Conservation (phyloP, 2,888 invertebrate species). For the Sminthurides aquaticus region DNA sequence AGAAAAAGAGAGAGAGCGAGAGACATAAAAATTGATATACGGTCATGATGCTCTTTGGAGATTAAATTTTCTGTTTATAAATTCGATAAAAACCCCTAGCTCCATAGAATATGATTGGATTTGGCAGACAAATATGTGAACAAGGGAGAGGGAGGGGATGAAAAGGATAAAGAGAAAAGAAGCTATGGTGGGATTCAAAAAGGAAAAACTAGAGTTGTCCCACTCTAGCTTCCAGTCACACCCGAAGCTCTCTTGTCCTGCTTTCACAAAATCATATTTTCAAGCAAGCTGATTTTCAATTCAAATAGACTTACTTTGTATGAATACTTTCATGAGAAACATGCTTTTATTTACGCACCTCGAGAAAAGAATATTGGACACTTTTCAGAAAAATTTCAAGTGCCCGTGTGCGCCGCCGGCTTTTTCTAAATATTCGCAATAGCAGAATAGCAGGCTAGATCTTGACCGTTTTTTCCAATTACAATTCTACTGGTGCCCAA, state of each 20-base stretch:
- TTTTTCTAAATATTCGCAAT: too few relatives aligned
- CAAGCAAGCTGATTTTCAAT: constrained; percentile 8
- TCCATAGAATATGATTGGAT: neutral
- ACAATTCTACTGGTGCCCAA: too few relatives aligned
- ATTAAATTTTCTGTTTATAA: neutral
- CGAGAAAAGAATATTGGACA: neutral
- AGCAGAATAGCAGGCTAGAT: too few relatives aligned
- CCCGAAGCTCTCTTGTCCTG: too few relatives aligned
- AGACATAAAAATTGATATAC: neutral
- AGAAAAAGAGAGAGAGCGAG: neutral
- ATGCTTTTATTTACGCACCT: constrained; percentile 2
- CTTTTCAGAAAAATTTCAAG: too few relatives aligned
- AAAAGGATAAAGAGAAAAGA: neutral
- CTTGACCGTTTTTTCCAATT: too few relatives aligned
- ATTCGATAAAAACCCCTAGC: neutral
- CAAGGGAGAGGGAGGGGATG: neutral
- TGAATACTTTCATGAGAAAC: neutral
- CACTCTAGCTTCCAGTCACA: too few relatives aligned
- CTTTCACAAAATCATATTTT: too few relatives aligned
- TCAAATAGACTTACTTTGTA: neutral
- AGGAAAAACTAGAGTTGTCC: neutral
- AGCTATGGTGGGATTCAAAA: neutral
- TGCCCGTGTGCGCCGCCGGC: too few relatives aligned
- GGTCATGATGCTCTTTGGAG: neutral
- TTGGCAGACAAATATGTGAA: neutral